Conservation (phyloP, 2,888 invertebrate genomes). For the Diogma glabrata region DNA sequence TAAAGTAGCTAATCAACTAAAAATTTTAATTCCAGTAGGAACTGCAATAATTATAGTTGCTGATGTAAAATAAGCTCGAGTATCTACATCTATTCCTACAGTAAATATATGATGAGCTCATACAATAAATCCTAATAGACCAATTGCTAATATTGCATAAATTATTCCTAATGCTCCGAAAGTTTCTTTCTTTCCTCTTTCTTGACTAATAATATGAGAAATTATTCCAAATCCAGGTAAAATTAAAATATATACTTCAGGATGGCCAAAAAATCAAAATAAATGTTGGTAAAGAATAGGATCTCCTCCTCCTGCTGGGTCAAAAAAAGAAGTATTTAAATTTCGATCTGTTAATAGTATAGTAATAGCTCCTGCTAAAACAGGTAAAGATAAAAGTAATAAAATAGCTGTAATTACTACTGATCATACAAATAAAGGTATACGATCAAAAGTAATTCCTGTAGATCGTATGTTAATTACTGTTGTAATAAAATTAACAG, state of each 20-base stretch:
- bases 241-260: constrained; percentile 42
- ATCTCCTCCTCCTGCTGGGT: no score
- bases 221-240: background rate
- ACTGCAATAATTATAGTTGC: no score
- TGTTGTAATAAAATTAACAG: constrained; percentile 26
- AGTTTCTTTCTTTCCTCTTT: constrained; percentile 62
- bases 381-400: constrained; percentile 56
- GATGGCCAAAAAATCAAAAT: constrained; percentile 83
- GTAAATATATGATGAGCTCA: constrained; percentile 82
- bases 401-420: constrained; percentile 54
- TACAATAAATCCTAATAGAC: constrained; percentile 69
- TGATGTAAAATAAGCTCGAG: no score
- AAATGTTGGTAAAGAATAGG: constrained; percentile 71
- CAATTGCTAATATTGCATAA: constrained; percentile 77
- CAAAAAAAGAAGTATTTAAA: no score
- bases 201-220: constrained; percentile 35
- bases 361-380: constrained; percentile 68
- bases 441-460: constrained; percentile 46
- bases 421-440: constrained; percentile 54
- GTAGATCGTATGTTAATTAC: background rate
- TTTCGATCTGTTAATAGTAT: constrained; percentile 70
- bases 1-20: no score
- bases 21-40: no score
- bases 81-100: constrained; percentile 68
- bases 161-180: constrained; percentile 65